A percentile compares a stretch with the other conserved stretches of the same genome.
Evolutionary conservation across 2,888 invertebrate genomes (phyloP).

Genomic region (Nasonia oneida): DNA sequence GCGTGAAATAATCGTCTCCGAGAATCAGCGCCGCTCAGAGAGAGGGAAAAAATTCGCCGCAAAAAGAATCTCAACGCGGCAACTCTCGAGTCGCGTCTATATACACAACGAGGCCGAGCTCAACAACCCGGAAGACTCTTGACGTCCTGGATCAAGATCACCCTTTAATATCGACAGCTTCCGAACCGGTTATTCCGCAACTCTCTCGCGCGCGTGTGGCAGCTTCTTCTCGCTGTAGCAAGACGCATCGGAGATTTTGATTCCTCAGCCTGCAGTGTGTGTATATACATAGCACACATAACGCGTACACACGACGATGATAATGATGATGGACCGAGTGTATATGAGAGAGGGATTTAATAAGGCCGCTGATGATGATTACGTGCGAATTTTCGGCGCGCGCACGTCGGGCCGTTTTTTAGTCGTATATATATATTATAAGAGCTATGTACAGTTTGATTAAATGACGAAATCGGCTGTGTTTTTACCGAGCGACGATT

Average conservation of each 20-base stretch:
- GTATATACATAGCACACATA: not conserved
- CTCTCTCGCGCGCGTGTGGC: not conserved
- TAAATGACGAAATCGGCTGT: conserved; percentile 25
- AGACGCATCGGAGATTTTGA: not conserved
- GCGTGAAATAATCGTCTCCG: conserved; percentile 59
- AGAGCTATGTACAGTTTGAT: conserved; percentile 1
- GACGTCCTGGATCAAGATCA: conserved; percentile 54
- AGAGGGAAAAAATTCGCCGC: not conserved
- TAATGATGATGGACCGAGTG: not conserved
- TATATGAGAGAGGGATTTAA: conserved; percentile 39
- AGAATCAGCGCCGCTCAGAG: not conserved
- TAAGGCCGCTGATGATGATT: conserved; percentile 55
- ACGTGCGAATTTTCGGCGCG: conserved; percentile 55
- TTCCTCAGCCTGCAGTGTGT: not conserved
- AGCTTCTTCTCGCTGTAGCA: not conserved
- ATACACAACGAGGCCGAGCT: conserved; percentile 40
- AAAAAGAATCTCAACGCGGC: conserved; percentile 25
- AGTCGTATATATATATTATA: not conserved
- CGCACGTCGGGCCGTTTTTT: not conserved
- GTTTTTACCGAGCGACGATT: not conserved
- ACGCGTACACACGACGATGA: not conserved
- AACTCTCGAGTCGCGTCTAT: not conserved
- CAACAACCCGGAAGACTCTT: conserved; percentile 57
- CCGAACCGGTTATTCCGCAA: conserved; percentile 60
- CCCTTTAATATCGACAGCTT: conserved; percentile 62